phyloP scores from a whole-genome alignment of 2,113 vertebrate genomes.

The Poecilia latipinna region DNA sequence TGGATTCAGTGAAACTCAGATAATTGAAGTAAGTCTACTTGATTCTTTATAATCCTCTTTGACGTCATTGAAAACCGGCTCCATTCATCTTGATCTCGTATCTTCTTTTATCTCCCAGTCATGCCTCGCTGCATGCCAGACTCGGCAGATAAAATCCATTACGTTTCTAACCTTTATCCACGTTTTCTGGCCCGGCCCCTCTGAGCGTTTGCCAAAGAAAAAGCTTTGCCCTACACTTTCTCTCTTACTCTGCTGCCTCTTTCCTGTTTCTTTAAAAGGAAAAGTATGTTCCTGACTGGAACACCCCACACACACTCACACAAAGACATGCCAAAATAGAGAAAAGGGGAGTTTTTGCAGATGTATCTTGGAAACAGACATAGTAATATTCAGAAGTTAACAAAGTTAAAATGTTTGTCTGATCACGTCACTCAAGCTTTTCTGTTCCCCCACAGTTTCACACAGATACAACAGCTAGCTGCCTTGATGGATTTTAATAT shows the following conservation, averaged over 20 bases:
- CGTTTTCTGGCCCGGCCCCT: slow-evolving; percentile 16
- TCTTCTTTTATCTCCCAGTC: slow-evolving; percentile 20
- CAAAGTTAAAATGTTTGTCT: slow-evolving; percentile 1
- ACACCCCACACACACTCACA: slow-evolving; percentile 28
- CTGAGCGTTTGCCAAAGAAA: neutral
- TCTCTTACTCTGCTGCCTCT: neutral
- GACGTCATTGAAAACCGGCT: slow-evolving; percentile 18
- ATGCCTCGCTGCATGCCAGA: slow-evolving; percentile 23
- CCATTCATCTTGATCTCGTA: slow-evolving; percentile 27
- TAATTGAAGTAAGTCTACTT: slow-evolving; percentile 13
- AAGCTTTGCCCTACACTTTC: slow-evolving; percentile 5
- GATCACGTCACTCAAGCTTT: neutral
- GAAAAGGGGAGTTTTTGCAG: slow-evolving; percentile 50
- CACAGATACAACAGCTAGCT: neutral
- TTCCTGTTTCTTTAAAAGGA: slow-evolving; percentile 72
- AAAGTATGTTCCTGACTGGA: slow-evolving; percentile 69
- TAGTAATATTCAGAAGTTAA: slow-evolving; percentile 15
- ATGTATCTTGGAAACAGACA: slow-evolving; percentile 43
- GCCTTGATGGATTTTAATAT: neutral
- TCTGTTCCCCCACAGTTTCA: neutral
- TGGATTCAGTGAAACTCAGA: neutral
- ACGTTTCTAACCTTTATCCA: slow-evolving; percentile 1
- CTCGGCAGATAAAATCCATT: slow-evolving; percentile 34
- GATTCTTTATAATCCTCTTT: neutral
- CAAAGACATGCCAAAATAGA: slow-evolving; percentile 27